phyloP scores from a whole-genome alignment of 2,888 invertebrate genomes.

The Selenia dentaria region DNA sequence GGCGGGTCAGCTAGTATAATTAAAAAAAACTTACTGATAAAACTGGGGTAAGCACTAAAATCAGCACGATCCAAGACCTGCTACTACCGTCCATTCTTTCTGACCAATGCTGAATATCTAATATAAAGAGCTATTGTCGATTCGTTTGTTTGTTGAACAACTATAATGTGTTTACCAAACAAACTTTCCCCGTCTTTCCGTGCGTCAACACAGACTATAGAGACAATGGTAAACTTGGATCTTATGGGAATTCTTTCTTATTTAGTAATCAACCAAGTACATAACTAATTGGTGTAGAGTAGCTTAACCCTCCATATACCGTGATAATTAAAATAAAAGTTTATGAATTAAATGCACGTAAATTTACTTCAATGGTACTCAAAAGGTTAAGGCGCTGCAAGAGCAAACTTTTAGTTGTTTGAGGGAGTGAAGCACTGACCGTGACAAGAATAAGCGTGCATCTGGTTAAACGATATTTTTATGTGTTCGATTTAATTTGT shows the following conservation, averaged over 20 bases:
- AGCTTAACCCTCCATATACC: no score
- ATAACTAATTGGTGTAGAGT: no score
- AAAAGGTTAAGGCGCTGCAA: no score
- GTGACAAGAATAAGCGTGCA: no score
- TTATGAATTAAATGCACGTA: no score
- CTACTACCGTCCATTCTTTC: conserved; percentile 7
- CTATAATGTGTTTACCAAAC: conserved; percentile 9
- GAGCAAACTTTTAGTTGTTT: no score
- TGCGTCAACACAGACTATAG: not conserved
- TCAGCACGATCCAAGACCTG: conserved; percentile 5
- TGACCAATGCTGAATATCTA: not conserved
- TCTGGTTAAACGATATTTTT: no score
- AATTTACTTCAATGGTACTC: no score
- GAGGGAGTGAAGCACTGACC: no score
- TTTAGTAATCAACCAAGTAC: not conserved
- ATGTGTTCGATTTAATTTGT: no score
- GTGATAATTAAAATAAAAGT: no score
- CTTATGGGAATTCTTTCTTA: conserved; percentile 2
- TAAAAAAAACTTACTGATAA: conserved; percentile 17
- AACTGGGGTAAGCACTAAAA: conserved; percentile 9
- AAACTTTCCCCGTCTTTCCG: not conserved
- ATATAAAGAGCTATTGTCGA: not conserved
- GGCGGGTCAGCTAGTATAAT: no score
- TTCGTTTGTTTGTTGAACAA: not conserved
- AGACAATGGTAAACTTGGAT: conserved; percentile 6